Base-by-base conservation (phyloP, 2,888 invertebrate genomes). In the Eucera pruinosa region DNA sequence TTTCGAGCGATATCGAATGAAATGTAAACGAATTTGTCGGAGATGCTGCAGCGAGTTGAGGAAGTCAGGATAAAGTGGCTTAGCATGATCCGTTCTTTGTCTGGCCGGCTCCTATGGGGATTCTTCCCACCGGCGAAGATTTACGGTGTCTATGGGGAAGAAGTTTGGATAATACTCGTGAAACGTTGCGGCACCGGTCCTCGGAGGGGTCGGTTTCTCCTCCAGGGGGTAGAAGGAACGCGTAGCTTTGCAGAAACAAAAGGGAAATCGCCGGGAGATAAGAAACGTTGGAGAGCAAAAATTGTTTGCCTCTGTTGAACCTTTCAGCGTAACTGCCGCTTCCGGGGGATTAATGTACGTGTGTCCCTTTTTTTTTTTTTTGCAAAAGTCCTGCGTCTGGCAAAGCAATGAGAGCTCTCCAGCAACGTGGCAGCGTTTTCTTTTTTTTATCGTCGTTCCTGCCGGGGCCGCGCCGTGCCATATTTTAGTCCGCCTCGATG, bases 131-230 rank as follows among this genome's bases (percentile, higher is more conserved):
- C 54, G 65, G n/a, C 36, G 7, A 73, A 84, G 86, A 85, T 85
- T 85, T 85, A 85, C 79, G 69, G 61, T 61, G 75, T 79, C 82
- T 73, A 76, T 57, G 75, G 84, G 86, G 80, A 81, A 67, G 80
- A 86, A 86, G 57, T 86, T 85, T 73, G 82, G 75, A 54, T 80
- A 77, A 80, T 80, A 62, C 75, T 57, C 47, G 75, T 33, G 57
- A 41, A 73, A 73, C 65, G 71, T 9, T 58, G 57, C 43, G 33
- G 36, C 15, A 15, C 45, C 60, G 50, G 48, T 69, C 70, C 54
- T 76, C 47, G 27, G 13, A 50, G 68, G 81, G 70, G 47, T 52
- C n/a, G 57, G 33, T 78, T 69, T 68, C 57, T 52, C 67, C 48
- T 57, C 25, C 27, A n/a, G 23, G 47, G 62, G 54, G 11, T 41